Evolutionary conservation across 2,797 vertebrate species (phyloP), one percentile per base, ranked within the genome.

Genomic region (Kryptopterus vitreolus): DNA sequence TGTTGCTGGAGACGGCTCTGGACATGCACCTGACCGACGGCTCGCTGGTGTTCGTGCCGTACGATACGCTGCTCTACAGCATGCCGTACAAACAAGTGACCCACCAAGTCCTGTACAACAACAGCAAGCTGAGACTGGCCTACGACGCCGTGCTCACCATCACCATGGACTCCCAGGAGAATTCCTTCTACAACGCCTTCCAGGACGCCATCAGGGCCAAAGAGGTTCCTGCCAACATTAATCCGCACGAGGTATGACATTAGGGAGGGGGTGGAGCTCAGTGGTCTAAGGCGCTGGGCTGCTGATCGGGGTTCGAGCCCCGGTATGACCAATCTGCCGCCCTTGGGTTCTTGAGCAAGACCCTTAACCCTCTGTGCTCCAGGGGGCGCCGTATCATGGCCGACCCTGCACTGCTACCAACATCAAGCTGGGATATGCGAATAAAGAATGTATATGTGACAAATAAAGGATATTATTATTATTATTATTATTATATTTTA

Each of bases 131-230:
- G 12, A 93, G 94, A 0, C 88, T 89, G 12, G 96, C 96, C 73
- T 95, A 97, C n/a, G 93, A 95, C 0, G 91, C 96, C 0, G 95
- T 97, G 20, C 89, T 98, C 29, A 98, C 95, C 0, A 24, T 98
- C 77, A 97, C 95, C 46, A 90, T 97, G 68, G 93, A 92, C 29
- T 96, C 95, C 0, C 89, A 94, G 0, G 87, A 91, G 0, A 5
- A 57, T 63, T 92, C 88, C 74, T 95, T 98, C 90, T 93, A 86
- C 0, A 83, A 95, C 33, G 91, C 89, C 16, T 93, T 96, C 26
- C 86, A 81, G 1, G 79, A 90, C n/a, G 93, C 93, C 1, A 38
- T 83, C 24, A 71, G 13, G 8, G 61, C 78, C 29, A 82, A 76
- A 20, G 81, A 83, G 61, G 53, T 86, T 31, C 79, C 83, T 38